Evolutionary conservation across 2,888 invertebrate genomes (phyloP).

Genomic region (Temnothorax ravouxi): DNA sequence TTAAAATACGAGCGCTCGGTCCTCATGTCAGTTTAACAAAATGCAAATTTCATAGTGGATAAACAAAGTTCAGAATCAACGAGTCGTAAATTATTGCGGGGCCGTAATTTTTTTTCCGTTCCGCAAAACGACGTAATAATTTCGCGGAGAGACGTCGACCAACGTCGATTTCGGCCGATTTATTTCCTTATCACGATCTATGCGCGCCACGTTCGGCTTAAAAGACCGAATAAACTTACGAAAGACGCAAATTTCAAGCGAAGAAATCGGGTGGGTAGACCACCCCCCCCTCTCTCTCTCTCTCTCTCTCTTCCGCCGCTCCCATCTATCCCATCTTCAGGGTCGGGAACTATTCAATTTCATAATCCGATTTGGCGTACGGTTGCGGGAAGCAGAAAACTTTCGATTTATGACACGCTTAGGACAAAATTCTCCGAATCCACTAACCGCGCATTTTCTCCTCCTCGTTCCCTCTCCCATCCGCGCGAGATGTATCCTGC

Average conservation of each 20-base stretch:
- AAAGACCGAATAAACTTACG: slow-evolving; percentile 52
- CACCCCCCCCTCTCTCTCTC: neutral
- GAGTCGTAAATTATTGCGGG: slow-evolving; percentile 2
- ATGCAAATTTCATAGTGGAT: slow-evolving; percentile 19
- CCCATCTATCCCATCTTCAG: slow-evolving; percentile 21
- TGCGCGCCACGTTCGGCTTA: neutral
- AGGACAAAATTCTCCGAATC: slow-evolving; percentile 72
- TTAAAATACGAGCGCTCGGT: slow-evolving; percentile 23
- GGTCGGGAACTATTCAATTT: slow-evolving; percentile 77
- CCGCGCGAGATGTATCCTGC: slow-evolving; percentile 44
- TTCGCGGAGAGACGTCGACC: neutral
- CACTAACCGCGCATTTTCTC: slow-evolving; percentile 39
- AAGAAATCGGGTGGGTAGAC: slow-evolving; percentile 63
- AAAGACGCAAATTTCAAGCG: slow-evolving; percentile 59
- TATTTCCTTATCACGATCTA: slow-evolving; percentile 13
- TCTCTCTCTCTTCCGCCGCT: neutral
- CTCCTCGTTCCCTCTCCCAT: slow-evolving; percentile 5
- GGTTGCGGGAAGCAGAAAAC: slow-evolving; percentile 76
- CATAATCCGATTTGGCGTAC: slow-evolving; percentile 78
- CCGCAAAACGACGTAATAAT: slow-evolving; percentile 12
- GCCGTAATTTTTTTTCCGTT: neutral
- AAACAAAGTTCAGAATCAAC: slow-evolving; percentile 25
- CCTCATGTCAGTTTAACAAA: slow-evolving; percentile 23
- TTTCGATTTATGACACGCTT: slow-evolving; percentile 75
- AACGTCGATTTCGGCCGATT: slow-evolving; percentile 8